A percentile compares a stretch with the other conserved stretches of the same genome.
Evolutionary conservation across 2,797 vertebrate genomes (phyloP).

Genomic region (Melopsittacus undulatus): DNA sequence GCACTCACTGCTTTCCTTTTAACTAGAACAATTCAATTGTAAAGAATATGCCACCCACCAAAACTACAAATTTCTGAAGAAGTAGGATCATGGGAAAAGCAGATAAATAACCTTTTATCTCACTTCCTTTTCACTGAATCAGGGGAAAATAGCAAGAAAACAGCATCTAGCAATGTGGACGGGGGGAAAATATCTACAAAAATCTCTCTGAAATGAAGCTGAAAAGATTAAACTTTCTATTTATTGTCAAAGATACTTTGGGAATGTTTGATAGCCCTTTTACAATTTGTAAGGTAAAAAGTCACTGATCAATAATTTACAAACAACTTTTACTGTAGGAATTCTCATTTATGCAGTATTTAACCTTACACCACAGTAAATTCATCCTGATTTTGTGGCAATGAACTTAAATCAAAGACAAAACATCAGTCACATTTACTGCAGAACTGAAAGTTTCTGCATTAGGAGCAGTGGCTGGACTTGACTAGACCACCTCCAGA

Average conservation of each 20-base stretch:
- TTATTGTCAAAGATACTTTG: conserved; percentile 45
- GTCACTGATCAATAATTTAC: conserved; percentile 57
- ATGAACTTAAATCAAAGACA: conserved; percentile 75
- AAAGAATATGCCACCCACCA: neutral
- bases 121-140: neutral
- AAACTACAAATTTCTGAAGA: neutral
- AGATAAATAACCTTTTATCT: conserved; percentile 13
- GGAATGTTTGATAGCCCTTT: conserved; percentile 37
- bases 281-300: conserved; percentile 43
- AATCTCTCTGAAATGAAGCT: neutral
- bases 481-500: conserved; percentile 75
- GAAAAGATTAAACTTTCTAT: conserved; percentile 43
- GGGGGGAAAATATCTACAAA: neutral
- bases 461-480: conserved; percentile 67
- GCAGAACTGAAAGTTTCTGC: conserved; percentile 75
- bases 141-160: conserved; percentile 15
- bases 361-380: conserved; percentile 64
- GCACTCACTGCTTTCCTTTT: neutral
- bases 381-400: conserved; percentile 68
- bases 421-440: conserved; percentile 74
- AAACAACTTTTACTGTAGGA: conserved; percentile 65
- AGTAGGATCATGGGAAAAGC: neutral
- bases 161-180: neutral
- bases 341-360: conserved; percentile 60
- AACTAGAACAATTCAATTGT: neutral